Base-by-base conservation (phyloP, 53 echinoderm and acorn worm species). In the Holothuria scabra region DNA sequence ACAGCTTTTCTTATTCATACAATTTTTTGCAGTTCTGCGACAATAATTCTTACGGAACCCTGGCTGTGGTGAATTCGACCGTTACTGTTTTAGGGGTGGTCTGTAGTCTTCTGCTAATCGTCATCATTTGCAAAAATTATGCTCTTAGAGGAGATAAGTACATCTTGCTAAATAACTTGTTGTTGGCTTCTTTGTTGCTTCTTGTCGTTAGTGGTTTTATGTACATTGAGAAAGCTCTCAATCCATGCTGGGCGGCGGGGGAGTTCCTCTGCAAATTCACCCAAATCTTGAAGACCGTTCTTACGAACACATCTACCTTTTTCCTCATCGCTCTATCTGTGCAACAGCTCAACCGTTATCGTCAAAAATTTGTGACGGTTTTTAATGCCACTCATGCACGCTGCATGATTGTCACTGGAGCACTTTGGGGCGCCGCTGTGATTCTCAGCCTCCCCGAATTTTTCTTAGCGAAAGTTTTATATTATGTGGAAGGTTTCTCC, bases 311-410 rank as follows among this genome's bases (percentile, higher is more conserved):
- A 8, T 25, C 57, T 18, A 57, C 78, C 2, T 18, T 57, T 28
- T 78, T 78, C 31, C 58, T 78, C 16, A 28, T 78, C 30, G 29
- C 32, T 20, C 19, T 78, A 14, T 7, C 26, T 1, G 31, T 78
- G 12, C 28, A 78, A 32, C 78, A 78, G 30, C 21, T 78, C 24
- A 78, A 78, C 78, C 78, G 78, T 6, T 78, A 78, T 32, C 78
- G 78, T 0, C 78, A 57, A 12, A 30, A 28, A 25, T 20, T 20
- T 5, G 78, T 78, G 14, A 78, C 78, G 29, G 34, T 56, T 7
- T 57, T 78, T 30, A 78, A 78, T 32, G 28, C 59, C 18, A 78
- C 78, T 13, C 78, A 78, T 31, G 31, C 55, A 1, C 78, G 78
- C 21, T 78, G 31, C 32, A 10, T 78, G 31, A 18, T 78, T 12